Evolutionary conservation across 2,797 vertebrate species (phyloP).

Genomic region (Euthynnus affinis): DNA sequence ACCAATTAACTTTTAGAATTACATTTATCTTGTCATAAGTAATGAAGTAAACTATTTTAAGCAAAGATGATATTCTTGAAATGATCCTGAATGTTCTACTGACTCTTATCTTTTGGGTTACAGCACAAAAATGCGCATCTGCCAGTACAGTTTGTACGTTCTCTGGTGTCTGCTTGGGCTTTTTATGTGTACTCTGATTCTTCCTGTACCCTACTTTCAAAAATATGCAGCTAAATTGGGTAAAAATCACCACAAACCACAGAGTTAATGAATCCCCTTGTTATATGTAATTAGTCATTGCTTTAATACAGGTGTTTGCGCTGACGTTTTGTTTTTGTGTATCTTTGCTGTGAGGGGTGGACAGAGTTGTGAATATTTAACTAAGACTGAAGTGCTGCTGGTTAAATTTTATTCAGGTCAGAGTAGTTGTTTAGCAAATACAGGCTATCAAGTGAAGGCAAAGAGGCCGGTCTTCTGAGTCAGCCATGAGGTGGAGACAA

Average conservation of each 20-base stretch:
- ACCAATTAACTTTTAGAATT: background rate
- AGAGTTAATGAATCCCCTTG: background rate
- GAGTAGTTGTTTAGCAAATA: conserved; percentile 38
- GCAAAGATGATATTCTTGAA: background rate
- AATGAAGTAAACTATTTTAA: background rate
- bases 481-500: conserved; percentile 42
- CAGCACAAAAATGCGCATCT: background rate
- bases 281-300: background rate
- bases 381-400: conserved; percentile 25
- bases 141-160: background rate
- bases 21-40: background rate
- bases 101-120: background rate
- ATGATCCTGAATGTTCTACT: background rate
- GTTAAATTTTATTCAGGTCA: conserved; percentile 61
- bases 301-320: background rate
- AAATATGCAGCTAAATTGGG: background rate
- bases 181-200: background rate
- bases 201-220: background rate
- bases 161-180: background rate
- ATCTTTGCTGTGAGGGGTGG: conserved; percentile 33
- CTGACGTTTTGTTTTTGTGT: conserved; percentile 25
- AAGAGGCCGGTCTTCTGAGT: conserved; percentile 13
- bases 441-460: conserved; percentile 20
- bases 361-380: conserved; percentile 69
- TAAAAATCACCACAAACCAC: background rate